Evolutionary conservation across 2,113 vertebrate genomes (phyloP).

Genomic region (Calyptommatus sinebrachiatus): DNA sequence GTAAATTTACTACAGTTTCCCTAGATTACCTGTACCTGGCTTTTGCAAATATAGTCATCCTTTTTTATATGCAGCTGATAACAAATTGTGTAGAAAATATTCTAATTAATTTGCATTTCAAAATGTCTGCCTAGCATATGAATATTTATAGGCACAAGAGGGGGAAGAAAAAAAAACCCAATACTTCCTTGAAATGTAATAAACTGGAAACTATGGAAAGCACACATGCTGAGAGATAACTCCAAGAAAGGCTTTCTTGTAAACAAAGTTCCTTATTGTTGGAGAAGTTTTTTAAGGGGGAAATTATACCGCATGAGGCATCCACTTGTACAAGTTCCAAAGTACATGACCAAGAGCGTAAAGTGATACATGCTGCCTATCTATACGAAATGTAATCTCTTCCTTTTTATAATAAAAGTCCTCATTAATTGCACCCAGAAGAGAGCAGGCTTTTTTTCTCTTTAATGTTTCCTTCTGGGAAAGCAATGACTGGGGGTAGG

Average conservation of each 20-base stretch:
- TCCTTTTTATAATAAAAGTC: constrained; percentile 45
- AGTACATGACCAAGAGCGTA: constrained; percentile 31
- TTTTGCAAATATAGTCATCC: not conserved
- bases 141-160: constrained; percentile 11
- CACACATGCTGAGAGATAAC: constrained; percentile 23
- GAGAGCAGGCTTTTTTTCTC: constrained; percentile 31
- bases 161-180: not conserved
- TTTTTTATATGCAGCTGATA: not conserved
- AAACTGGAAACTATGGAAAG: constrained; percentile 27
- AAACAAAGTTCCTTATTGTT: constrained; percentile 28
- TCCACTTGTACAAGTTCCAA: constrained; percentile 20
- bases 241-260: constrained; percentile 17
- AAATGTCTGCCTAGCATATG: constrained; percentile 4
- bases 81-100: constrained; percentile 6
- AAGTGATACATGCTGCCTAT: constrained; percentile 38
- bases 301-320: constrained; percentile 12
- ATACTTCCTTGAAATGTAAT: constrained; percentile 13
- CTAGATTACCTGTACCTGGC: not conserved
- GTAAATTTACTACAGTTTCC: not conserved
- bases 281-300: constrained; percentile 8
- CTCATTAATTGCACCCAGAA: constrained; percentile 23
- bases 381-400: constrained; percentile 40
- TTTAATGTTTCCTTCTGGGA: constrained; percentile 37
- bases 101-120: constrained; percentile 11
- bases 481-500: not conserved